Conservation (phyloP, 2,888 invertebrate genomes). For the Scaptomyza caliginosa region DNA sequence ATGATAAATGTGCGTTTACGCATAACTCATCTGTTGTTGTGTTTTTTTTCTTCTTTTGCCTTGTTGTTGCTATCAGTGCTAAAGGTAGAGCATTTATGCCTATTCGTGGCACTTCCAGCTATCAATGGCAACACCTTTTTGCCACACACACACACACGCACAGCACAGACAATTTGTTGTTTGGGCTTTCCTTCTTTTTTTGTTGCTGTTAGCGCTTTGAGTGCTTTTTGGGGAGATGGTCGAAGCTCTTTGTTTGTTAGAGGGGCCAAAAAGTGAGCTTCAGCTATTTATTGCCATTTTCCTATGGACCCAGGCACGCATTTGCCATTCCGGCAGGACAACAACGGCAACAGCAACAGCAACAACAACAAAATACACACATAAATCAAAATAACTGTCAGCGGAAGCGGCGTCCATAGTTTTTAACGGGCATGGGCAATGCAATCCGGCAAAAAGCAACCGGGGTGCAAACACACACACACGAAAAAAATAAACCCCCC, state of each 20-base stretch:
- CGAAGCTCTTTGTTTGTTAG: conserved; percentile 56
- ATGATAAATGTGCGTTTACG: conserved; percentile 7
- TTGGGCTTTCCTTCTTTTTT: conserved; percentile 25
- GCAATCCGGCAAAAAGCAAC: conserved; percentile 18
- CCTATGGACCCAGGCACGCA: conserved; percentile 57
- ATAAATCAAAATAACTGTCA: conserved; percentile 81
- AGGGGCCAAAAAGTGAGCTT: conserved; percentile 28
- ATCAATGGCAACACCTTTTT: conserved; percentile 70
- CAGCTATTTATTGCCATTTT: conserved; percentile 73
- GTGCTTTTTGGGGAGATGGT: conserved; percentile 68
- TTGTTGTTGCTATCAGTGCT: conserved; percentile 29
- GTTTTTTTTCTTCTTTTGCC: background rate
- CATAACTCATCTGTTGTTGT: conserved; percentile 43
- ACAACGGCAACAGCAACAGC: background rate
- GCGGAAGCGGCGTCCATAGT: conserved; percentile 79
- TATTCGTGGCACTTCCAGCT: conserved; percentile 21
- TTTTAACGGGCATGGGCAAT: conserved; percentile 52
- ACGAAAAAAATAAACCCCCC: conserved; percentile 24
- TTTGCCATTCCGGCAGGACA: conserved; percentile 30
- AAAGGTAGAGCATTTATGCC: conserved; percentile 40
- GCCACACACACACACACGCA: background rate
- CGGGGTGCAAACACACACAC: no score
- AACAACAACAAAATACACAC: conserved; percentile 53
- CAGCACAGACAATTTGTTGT: conserved; percentile 63
- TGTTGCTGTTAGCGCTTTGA: conserved; percentile 44